phyloP scores from a whole-genome alignment of 2,888 invertebrate genomes.

The Cerastis leucographa region DNA sequence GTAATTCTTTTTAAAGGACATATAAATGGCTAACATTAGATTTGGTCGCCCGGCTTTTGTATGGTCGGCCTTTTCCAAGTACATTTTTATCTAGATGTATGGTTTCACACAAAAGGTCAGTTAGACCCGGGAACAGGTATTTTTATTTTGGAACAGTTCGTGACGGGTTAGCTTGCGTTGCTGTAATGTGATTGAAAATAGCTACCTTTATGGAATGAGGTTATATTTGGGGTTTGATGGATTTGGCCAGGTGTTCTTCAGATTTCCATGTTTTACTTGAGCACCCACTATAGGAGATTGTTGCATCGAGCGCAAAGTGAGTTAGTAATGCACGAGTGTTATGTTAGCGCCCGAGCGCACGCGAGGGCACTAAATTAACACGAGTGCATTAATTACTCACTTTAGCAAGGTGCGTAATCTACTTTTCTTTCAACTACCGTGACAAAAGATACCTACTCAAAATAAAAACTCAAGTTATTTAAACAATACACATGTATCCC shows the following conservation, averaged over 20 bases:
- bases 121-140: conserved; percentile 22
- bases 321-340: no score
- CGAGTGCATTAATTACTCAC: no score
- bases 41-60: background rate
- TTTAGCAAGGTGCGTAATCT: no score
- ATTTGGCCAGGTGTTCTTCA: conserved; percentile 3
- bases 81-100: conserved; percentile 27
- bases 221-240: background rate
- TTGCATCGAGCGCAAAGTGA: no score
- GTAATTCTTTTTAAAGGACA: background rate
- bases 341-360: no score
- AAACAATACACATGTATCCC: no score
- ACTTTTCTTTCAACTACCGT: no score
- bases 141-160: conserved; percentile 40
- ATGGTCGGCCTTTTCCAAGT: conserved; percentile 12
- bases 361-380: no score
- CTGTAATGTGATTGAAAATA: background rate
- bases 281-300: background rate
- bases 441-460: no score
- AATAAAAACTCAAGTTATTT: no score
- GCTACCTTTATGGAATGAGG: background rate
- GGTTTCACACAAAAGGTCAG: conserved; percentile 43
- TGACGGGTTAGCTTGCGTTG: conserved; percentile 17
- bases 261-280: background rate
- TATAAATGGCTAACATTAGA: conserved; percentile 4